Conservation (phyloP, 92 coral and sea anemone genomes). For the Desmophyllum pertusum region DNA sequence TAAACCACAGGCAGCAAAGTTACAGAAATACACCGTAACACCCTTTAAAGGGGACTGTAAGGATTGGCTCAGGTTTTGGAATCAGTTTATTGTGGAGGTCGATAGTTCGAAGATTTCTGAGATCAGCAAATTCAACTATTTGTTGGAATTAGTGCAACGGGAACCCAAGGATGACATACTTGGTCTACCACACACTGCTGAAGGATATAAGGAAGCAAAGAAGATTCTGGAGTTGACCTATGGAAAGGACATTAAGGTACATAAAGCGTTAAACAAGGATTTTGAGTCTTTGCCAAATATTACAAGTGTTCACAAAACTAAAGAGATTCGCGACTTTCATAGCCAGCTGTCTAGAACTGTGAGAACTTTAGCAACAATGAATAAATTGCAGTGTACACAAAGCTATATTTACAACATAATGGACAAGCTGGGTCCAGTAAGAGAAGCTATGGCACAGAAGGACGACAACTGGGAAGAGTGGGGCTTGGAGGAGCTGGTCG, state of each 20-base stretch:
- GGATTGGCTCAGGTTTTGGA: conserved; percentile 44
- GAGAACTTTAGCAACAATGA: no score
- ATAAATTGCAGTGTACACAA: no score
- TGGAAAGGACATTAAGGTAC: conserved; percentile 61
- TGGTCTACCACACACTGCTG: conserved; percentile 55
- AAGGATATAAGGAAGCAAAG: conserved; percentile 51
- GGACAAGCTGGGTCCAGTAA: conserved; percentile 68
- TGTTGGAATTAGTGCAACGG: background rate
- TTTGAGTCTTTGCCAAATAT: no score
- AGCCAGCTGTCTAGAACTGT: no score
- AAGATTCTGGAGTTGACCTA: conserved; percentile 25
- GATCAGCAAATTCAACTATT: conserved; percentile 11
- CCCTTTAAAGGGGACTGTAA: conserved; percentile 37
- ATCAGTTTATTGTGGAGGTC: conserved; percentile 39
- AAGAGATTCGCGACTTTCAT: no score
- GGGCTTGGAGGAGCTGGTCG: background rate
- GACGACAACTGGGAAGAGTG: conserved; percentile 66
- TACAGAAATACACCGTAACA: conserved; percentile 50
- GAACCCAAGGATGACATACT: conserved; percentile 35
- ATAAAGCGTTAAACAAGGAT: conserved; percentile 49
- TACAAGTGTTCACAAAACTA: no score
- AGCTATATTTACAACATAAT: no score
- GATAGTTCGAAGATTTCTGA: conserved; percentile 32
- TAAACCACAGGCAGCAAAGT: conserved; percentile 27
- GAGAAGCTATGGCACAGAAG: conserved; percentile 43